A percentile compares a stretch with the other conserved stretches of the same genome.
phyloP scores from a whole-genome alignment of 2,113 vertebrate species.

The Danio rerio region DNA sequence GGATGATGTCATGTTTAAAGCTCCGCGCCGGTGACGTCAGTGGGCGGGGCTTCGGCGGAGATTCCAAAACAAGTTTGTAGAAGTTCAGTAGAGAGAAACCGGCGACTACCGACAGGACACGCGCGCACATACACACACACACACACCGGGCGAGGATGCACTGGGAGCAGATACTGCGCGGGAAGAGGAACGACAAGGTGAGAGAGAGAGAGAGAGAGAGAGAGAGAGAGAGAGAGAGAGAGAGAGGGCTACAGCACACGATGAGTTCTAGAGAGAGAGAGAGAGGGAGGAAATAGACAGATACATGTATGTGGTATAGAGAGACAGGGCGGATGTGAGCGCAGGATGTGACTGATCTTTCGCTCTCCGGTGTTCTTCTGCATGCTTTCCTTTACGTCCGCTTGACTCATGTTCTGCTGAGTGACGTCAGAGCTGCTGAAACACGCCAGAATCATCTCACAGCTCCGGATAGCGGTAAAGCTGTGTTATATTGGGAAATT shows the following conservation, averaged over 20 bases:
- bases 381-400: background rate
- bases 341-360: too few relatives aligned
- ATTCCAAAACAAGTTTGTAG: conserved; percentile 67
- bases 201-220: conserved; percentile 45
- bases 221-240: too few relatives aligned
- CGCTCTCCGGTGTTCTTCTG: too few relatives aligned
- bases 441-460: background rate
- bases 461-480: too few relatives aligned
- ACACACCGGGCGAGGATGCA: conserved; percentile 68
- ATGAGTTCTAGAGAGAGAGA: too few relatives aligned
- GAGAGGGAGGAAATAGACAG: too few relatives aligned
- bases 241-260: background rate
- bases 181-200: conserved; percentile 74
- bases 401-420: background rate
- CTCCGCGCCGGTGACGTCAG: background rate
- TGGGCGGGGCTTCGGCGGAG: conserved; percentile 43
- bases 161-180: conserved; percentile 76
- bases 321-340: too few relatives aligned
- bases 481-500: too few relatives aligned
- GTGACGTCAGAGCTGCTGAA: background rate
- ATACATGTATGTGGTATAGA: too few relatives aligned
- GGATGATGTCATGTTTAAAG: conserved; percentile 69
- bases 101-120: background rate
- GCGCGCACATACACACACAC: conserved; percentile 32
- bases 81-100: background rate